Conservation (phyloP, 2,888 invertebrate species). For the Drosophila glabriapex region DNA sequence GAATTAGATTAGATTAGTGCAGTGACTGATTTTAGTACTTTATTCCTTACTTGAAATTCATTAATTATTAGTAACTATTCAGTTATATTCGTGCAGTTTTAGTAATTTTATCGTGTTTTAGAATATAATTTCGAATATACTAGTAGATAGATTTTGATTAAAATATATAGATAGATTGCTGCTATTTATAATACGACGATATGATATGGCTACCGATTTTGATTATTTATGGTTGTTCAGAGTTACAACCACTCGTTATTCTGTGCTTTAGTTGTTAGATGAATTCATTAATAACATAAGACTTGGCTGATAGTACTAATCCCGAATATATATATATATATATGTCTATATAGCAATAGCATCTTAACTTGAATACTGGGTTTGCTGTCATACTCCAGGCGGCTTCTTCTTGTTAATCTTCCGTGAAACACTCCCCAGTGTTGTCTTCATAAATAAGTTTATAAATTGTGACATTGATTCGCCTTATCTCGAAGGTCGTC, state of each 20-base stretch:
- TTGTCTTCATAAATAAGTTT: not conserved
- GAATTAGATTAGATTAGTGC: not conserved
- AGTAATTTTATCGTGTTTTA: not conserved
- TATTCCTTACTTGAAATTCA: not conserved
- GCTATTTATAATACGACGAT: too few relatives aligned
- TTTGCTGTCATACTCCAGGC: not conserved
- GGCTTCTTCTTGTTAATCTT: not conserved
- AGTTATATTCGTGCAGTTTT: too few relatives aligned
- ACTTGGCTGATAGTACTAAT: too few relatives aligned
- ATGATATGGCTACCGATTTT: too few relatives aligned
- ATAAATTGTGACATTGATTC: not conserved
- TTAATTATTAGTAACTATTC: too few relatives aligned
- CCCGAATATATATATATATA: too few relatives aligned
- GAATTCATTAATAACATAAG: too few relatives aligned
- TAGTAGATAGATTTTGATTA: too few relatives aligned
- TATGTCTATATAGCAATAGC: not conserved
- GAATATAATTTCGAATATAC: not conserved
- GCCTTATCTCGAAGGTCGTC: accelerated
- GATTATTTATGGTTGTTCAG: too few relatives aligned
- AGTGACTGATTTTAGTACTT: not conserved
- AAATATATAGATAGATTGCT: too few relatives aligned
- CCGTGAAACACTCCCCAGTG: not conserved
- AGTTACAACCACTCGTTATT: too few relatives aligned
- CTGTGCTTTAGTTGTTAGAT: too few relatives aligned
- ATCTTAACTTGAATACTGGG: not conserved